Conservation (phyloP, 1,140 invertebrate genomes). For the Apocrypta bakeri region DNA sequence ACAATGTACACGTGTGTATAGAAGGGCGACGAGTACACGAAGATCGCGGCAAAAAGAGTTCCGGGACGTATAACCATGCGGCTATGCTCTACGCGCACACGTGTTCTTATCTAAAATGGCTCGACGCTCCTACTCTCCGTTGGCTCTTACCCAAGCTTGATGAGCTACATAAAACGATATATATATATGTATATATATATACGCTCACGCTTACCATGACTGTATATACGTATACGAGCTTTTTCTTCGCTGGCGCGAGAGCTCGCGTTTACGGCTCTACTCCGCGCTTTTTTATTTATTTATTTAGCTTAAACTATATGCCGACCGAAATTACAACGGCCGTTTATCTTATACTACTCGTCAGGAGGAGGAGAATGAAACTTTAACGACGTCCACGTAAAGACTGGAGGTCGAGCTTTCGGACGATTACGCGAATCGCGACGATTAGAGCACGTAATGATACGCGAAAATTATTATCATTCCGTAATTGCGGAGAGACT, state of each 20-base stretch:
- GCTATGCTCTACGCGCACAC: neutral
- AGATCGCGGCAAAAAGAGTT: neutral
- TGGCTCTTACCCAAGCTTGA: constrained; percentile 37
- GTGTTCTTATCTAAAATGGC: constrained; percentile 41
- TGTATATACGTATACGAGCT: no score
- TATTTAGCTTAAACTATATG: no score
- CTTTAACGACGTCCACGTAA: no score
- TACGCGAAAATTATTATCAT: neutral
- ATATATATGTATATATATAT: neutral
- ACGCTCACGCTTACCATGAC: no score
- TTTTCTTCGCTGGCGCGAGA: no score
- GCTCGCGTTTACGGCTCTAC: no score
- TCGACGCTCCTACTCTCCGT: constrained; percentile 2
- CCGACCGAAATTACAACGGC: no score
- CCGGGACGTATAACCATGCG: neutral
- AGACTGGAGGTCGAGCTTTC: neutral
- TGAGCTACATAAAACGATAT: constrained; percentile 33
- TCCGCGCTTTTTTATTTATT: no score
- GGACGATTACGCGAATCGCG: no score
- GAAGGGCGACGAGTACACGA: neutral
- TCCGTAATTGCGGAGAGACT: neutral
- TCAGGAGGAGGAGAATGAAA: no score
- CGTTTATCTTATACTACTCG: no score
- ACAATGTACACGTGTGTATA: neutral
- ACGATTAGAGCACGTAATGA: no score